Conservation (phyloP, 2,888 invertebrate genomes). For the Pherbina coryleti region DNA sequence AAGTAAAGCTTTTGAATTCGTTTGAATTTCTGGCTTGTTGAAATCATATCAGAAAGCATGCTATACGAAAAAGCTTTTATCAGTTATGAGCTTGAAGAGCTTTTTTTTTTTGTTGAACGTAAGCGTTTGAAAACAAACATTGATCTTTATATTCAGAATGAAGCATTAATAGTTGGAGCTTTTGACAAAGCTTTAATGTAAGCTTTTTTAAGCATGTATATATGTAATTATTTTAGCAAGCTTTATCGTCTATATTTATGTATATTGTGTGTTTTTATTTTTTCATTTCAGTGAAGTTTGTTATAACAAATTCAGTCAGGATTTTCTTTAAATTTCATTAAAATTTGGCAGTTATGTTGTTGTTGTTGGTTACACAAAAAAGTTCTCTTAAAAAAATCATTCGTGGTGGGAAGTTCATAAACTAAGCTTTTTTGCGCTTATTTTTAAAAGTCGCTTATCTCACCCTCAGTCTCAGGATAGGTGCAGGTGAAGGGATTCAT, state of each 20-base stretch:
- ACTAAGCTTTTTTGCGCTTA: background rate
- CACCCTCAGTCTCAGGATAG: slow-evolving; percentile 80
- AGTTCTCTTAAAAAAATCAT: slow-evolving; percentile 11
- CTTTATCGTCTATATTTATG: background rate
- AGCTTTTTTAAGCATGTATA: background rate
- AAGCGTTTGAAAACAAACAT: background rate
- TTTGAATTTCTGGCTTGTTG: background rate
- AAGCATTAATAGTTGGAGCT: slow-evolving; percentile 14
- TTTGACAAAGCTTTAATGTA: background rate
- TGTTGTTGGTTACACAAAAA: background rate
- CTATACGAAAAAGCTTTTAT: background rate
- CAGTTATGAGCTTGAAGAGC: background rate
- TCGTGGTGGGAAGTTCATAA: slow-evolving; percentile 51
- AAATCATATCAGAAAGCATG: background rate
- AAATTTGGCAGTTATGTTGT: slow-evolving; percentile 39
- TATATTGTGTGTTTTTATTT: background rate
- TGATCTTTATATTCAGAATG: background rate
- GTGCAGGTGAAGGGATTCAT: slow-evolving; percentile 83
- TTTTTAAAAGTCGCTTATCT: slow-evolving; percentile 74
- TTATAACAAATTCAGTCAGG: slow-evolving; percentile 20
- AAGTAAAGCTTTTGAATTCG: background rate
- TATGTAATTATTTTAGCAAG: background rate
- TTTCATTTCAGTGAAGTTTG: background rate
- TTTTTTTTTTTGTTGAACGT: background rate
- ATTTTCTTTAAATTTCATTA: slow-evolving; percentile 24